Evolutionary conservation across 2,113 vertebrate species (phyloP).

Genomic region (Himantopus leucocephalus): DNA sequence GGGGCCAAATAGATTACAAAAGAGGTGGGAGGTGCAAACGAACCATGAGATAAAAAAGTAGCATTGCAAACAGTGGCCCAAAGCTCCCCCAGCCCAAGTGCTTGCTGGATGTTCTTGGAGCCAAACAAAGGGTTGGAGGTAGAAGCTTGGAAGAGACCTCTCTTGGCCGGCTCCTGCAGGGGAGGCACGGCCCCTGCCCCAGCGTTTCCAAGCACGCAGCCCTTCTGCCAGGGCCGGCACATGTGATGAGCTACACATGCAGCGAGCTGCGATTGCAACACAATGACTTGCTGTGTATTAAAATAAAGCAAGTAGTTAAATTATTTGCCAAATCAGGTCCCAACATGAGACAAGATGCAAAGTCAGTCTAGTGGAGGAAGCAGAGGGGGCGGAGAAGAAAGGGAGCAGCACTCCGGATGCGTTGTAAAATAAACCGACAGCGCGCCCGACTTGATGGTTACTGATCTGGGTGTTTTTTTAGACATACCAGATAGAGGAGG

Average conservation of each 20-base stretch:
- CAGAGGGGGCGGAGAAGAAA: not conserved
- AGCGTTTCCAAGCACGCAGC: not conserved
- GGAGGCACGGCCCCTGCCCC: not conserved
- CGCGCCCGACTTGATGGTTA: not conserved
- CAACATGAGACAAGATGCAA: conserved; percentile 7
- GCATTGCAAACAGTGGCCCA: accelerated
- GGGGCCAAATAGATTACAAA: not conserved
- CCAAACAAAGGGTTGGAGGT: not conserved
- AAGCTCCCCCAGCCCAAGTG: not conserved
- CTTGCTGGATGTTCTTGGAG: accelerated
- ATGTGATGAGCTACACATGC: not conserved
- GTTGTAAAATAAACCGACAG: not conserved
- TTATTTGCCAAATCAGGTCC: conserved; percentile 20
- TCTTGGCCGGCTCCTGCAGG: not conserved
- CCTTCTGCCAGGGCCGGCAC: not conserved
- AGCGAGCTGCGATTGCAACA: not conserved
- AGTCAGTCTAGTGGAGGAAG: not conserved
- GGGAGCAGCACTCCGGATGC: not conserved
- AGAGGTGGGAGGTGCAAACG: not conserved
- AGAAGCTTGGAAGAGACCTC: not conserved
- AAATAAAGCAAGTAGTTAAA: conserved; percentile 6
- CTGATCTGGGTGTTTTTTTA: not conserved
- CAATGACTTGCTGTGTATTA: not conserved
- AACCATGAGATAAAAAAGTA: not conserved
- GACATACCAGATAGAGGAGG: not conserved